Evolutionary conservation across 1,140 invertebrate genomes (phyloP), one percentile per base, ranked within the genome.

Genomic region (Leptonema lineaticorne): DNA sequence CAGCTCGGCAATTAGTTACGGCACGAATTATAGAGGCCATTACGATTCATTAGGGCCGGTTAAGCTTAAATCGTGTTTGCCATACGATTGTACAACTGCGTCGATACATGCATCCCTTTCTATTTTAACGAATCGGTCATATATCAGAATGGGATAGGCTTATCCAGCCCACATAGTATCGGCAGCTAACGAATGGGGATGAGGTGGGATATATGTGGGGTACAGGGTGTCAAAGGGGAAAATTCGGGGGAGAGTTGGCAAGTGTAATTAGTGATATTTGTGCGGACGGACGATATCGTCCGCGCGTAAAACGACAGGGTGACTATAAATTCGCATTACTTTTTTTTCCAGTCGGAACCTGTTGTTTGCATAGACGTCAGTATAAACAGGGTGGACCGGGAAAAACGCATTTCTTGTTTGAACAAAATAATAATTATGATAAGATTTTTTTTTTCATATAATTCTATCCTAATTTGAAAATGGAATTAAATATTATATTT

Each of bases 21-120:
- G 71, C 71, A 72, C 81, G 81, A 82, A 82, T 82, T 82, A 82
- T 82, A 82, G 81, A 78, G 80, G 78, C 81, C 80, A 82, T 83
- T 82, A 83, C 81, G 80, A 83, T 82, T 83, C 81, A 83, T 83
- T 83, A 83, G 81, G 78, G 80, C 80, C 81, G 81, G 81, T 83
- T 83, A 82, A 79, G 71, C 71, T 73, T 73, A 73, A 73, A 73
- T 68, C 71, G 64, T 73, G 71, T 73, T 73, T 70, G 67, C 66
- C 69, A 69, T 70, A 64, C 68, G 67, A 67, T 66, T 69, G 67
- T 62, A 46, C 45, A 26, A 41, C 37, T 16, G 2, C 9, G 16
- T 1, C 9, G 3, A 41, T 41, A 2, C 11, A 33, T 41, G 37
- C 37, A 11, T 41, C 37, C 16, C 37, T 2, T 16, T 41, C 9